These are phyloP conservation scores for Cosmopolites sordidus DNA, from an alignment of 2,888 invertebrate species.

Conservation along the genomic window DNA sequence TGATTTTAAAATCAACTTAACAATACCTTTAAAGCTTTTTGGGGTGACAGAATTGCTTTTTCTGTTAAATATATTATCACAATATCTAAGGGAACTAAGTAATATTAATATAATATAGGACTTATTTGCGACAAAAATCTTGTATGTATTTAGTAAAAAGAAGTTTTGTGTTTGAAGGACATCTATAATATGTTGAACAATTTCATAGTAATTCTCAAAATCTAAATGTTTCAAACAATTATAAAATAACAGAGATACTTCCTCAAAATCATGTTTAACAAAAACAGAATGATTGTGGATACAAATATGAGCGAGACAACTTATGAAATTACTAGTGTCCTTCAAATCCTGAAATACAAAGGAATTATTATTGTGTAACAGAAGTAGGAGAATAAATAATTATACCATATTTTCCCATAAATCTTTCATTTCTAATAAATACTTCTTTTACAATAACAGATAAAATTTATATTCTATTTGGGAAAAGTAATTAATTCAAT, in stretches of 20 bases:
- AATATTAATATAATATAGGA: constrained; percentile 27
- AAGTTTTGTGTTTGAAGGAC: constrained; percentile 4
- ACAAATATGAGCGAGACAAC: neutral
- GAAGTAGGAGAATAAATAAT: no score
- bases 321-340: constrained; percentile 2
- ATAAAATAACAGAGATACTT: neutral
- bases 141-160: constrained; percentile 2
- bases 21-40: constrained; percentile 11
- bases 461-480: no score
- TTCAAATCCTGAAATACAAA: constrained; percentile 4
- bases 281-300: constrained; percentile 1
- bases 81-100: constrained; percentile 24
- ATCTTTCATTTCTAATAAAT: no score
- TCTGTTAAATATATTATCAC: constrained; percentile 7
- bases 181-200: neutral
- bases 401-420: no score
- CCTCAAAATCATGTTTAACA: constrained; percentile 2
- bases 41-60: constrained; percentile 7
- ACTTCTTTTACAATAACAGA: no score
- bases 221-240: constrained; percentile 2
- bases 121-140: constrained; percentile 17
- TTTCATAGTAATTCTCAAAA: neutral
- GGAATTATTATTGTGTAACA: neutral
- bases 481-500: no score
- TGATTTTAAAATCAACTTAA: constrained; percentile 11